A percentile compares a stretch with the other conserved stretches of the same genome.
phyloP scores from a whole-genome alignment of 2,797 vertebrate genomes.

The Acridotheres tristis region DNA sequence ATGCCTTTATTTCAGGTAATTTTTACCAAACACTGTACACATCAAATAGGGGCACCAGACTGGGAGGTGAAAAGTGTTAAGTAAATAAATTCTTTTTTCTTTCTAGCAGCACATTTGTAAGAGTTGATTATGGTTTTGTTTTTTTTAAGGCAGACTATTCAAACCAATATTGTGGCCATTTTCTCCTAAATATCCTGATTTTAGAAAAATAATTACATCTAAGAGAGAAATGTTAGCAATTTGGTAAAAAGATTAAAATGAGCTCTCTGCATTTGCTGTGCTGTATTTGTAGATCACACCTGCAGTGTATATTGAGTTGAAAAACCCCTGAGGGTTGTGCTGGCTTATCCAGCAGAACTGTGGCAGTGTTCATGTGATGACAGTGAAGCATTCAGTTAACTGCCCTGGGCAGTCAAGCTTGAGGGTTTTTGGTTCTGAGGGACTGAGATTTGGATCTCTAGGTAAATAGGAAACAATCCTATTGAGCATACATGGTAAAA shows the following conservation, averaged over 20 bases:
- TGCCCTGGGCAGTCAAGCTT: background rate
- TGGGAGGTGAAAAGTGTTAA: background rate
- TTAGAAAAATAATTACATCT: background rate
- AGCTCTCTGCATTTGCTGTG: background rate
- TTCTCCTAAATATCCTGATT: background rate
- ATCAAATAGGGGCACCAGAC: fast-evolving
- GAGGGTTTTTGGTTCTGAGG: background rate
- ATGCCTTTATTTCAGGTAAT: constrained; percentile 89
- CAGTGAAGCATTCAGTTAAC: background rate
- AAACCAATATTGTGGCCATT: background rate
- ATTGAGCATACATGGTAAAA: background rate
- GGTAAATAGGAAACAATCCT: background rate
- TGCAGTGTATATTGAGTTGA: background rate
- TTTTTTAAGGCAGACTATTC: background rate
- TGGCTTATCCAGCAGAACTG: background rate
- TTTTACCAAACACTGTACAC: background rate
- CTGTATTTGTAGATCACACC: background rate
- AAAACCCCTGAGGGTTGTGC: background rate
- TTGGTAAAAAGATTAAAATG: background rate
- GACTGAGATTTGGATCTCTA: background rate
- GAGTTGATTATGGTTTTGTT: background rate
- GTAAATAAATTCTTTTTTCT: background rate
- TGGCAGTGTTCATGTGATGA: background rate
- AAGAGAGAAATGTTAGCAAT: background rate
- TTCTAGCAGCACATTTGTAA: background rate